Conservation (phyloP, 2,113 vertebrate species). For the Ciconia maguari region DNA sequence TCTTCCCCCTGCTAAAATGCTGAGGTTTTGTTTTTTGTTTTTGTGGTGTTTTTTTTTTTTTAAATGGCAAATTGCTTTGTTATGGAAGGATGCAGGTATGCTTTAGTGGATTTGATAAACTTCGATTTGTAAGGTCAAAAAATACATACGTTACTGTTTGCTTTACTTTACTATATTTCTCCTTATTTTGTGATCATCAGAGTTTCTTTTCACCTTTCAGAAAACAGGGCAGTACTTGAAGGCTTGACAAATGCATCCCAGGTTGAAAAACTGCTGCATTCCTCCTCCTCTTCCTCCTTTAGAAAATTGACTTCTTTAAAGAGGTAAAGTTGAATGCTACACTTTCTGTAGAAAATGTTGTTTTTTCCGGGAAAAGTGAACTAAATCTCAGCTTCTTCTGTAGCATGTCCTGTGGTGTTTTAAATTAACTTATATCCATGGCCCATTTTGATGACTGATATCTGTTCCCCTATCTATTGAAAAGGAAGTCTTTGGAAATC, state of each 20-base stretch:
- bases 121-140: not conserved
- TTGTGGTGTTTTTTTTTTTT: not conserved
- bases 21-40: fast-evolving
- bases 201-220: slow-evolving; percentile 46
- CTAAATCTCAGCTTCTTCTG: not conserved
- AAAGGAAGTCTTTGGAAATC: not conserved
- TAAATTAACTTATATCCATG: not conserved
- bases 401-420: not conserved
- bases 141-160: not conserved
- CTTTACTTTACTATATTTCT: not conserved
- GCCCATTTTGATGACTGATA: not conserved
- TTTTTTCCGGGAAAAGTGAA: not conserved
- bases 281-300: slow-evolving; percentile 78
- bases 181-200: not conserved
- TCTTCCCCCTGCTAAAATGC: not conserved
- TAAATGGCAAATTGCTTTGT: not conserved
- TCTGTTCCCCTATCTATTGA: not conserved
- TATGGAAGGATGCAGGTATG: not conserved
- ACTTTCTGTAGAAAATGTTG: not conserved
- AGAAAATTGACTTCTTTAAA: slow-evolving; percentile 86
- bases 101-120: not conserved
- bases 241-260: slow-evolving; percentile 86
- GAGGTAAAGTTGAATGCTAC: slow-evolving; percentile 74
- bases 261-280: slow-evolving; percentile 77
- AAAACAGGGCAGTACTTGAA: slow-evolving; percentile 72